phyloP scores from a whole-genome alignment of 2,113 vertebrate species.

The Apus apus region DNA sequence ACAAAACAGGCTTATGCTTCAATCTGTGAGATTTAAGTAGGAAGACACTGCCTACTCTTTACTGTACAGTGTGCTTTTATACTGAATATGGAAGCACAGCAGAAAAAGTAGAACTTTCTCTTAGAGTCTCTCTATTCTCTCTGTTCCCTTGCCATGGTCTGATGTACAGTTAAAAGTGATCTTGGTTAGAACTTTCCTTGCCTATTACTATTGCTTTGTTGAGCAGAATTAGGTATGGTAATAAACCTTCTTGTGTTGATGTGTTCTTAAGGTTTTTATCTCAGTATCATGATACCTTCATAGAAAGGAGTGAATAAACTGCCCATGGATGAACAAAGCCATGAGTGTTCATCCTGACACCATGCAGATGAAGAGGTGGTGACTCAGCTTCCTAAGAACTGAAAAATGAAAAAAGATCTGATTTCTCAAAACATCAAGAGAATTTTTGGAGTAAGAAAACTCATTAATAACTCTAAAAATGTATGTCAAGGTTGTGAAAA shows the following conservation, averaged over 20 bases:
- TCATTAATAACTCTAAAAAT: not conserved
- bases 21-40: not conserved
- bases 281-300: not conserved
- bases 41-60: not conserved
- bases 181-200: not conserved
- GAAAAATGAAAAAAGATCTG: not conserved
- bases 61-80: not conserved
- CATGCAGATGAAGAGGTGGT: not conserved
- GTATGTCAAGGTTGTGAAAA: not conserved
- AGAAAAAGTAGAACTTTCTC: not conserved
- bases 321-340: not conserved
- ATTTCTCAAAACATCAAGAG: not conserved
- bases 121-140: accelerated
- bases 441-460: not conserved
- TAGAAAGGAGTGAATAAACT: not conserved
- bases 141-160: not conserved
- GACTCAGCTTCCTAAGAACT: not conserved
- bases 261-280: not conserved
- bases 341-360: not conserved
- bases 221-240: not conserved
- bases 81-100: not conserved
- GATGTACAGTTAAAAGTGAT: not conserved
- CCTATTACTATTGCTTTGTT: not conserved
- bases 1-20: not conserved
- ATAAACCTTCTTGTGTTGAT: not conserved